Evolutionary conservation across 2,113 vertebrate genomes (phyloP).

Genomic region (Clarias macrocephalus): DNA sequence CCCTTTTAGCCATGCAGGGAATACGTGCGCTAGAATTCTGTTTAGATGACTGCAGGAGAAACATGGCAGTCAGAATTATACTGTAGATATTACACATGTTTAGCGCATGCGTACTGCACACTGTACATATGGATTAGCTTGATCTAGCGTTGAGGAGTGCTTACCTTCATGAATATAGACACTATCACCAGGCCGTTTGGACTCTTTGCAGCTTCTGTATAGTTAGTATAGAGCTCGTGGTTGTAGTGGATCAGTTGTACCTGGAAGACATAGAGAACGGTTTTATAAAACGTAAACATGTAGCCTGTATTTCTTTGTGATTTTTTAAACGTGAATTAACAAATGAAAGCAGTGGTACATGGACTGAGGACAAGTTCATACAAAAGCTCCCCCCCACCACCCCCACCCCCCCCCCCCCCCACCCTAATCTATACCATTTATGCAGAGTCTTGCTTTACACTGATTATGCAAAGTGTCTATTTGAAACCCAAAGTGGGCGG

Average conservation of each 20-base stretch:
- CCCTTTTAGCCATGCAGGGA: neutral
- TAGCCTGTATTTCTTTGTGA: neutral
- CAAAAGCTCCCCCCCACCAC: neutral
- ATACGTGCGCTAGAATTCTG: neutral
- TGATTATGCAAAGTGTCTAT: neutral
- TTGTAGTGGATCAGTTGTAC: conserved; percentile 99
- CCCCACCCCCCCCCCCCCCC: too few species aligned
- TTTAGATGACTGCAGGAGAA: neutral
- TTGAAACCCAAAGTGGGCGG: neutral
- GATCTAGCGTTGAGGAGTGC: conserved; percentile 51
- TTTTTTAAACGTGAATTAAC: neutral
- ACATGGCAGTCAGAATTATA: conserved; percentile 1
- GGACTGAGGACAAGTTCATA: neutral
- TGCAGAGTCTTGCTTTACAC: neutral
- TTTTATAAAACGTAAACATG: neutral
- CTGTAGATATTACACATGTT: neutral
- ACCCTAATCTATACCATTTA: too few species aligned
- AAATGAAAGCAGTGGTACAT: neutral
- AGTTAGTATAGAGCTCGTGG: conserved; percentile 95
- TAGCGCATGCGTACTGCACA: neutral
- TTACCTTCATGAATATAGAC: conserved; percentile 99
- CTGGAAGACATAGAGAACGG: conserved; percentile 61
- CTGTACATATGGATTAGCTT: neutral
- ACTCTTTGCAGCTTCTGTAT: conserved; percentile 97
- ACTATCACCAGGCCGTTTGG: conserved; percentile 97